These are phyloP conservation scores for Ischnura elegans DNA, from an alignment of 2,888 invertebrate genomes.

Conservation along the genomic window DNA sequence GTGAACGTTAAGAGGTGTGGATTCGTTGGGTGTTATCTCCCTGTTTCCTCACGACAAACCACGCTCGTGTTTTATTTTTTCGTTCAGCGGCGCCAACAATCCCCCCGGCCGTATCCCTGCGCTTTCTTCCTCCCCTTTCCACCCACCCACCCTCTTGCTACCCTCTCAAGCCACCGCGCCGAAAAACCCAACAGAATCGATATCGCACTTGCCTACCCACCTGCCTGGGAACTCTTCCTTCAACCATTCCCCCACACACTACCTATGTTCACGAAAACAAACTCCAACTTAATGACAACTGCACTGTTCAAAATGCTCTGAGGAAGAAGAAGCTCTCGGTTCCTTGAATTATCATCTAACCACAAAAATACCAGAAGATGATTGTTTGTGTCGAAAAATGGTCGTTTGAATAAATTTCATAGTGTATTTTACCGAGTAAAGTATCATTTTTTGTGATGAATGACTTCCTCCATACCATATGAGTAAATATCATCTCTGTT, in stretches of 20 bases:
- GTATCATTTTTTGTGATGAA: too few relatives aligned
- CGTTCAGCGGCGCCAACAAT: not conserved
- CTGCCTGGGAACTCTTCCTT: not conserved
- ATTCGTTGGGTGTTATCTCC: not conserved
- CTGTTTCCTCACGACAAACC: not conserved
- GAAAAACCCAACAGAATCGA: conserved; percentile 35
- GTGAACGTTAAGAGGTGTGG: not conserved
- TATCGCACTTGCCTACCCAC: conserved; percentile 18
- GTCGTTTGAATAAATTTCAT: too few relatives aligned
- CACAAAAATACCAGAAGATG: too few relatives aligned
- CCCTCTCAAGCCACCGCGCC: not conserved
- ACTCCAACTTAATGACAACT: too few relatives aligned
- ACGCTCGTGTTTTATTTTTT: not conserved
- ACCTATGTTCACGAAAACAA: not conserved
- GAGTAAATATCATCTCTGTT: too few relatives aligned
- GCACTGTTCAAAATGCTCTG: too few relatives aligned
- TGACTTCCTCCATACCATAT: too few relatives aligned
- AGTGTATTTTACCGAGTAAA: too few relatives aligned
- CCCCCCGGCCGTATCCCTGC: not conserved
- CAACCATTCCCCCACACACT: not conserved
- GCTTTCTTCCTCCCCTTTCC: not conserved
- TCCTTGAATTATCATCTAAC: too few relatives aligned
- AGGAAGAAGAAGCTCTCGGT: too few relatives aligned
- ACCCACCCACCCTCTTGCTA: not conserved
- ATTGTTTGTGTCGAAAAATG: too few relatives aligned